Evolutionary conservation across 1,140 invertebrate genomes (phyloP), one percentile per base, ranked within the genome.

Genomic region (Drosophila gunungcola): DNA sequence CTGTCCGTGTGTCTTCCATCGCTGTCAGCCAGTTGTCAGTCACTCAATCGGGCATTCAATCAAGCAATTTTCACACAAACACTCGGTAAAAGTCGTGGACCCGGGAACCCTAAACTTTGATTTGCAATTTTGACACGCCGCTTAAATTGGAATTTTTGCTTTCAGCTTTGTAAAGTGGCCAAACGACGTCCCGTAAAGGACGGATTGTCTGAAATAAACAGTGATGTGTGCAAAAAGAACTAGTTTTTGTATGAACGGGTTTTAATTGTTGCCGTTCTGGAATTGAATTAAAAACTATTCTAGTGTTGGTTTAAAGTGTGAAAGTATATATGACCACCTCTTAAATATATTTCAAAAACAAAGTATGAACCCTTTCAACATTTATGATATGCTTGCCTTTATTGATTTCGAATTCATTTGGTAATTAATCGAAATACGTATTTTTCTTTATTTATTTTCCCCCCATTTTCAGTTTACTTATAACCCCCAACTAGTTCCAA

Each of bases 11-110:
- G 38, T 46, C n/a, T 39, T 39, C 21, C 10, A 39, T 38, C 56
- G 34, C 51, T 51, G 57, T 42, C 62, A 52, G 49, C 12, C 63
- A 56, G 75, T 70, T 70, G 72, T 75, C 78, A 76, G 74, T 73
- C 73, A 78, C 68, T 85, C 83, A 82, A 79, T 86, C 83, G 65
- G 64, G 79, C 83, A 79, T 86, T 86, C 83, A 86, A 88, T 86
- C 83, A 79, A 82, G 74, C 65, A 79, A 73, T 77, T 76, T 63
- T 78, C 74, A 78, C 64, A 68, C 78, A 73, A 70, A 82, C 73
- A 68, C 61, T 45, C 21, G 42, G 21, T 52, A 42, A 51, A 82
- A 70, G 70, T 64, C 74, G 45, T 11, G 34, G 57, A 34, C 78
- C 67, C 60, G 72, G 78, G 61, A 53, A 51, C 77, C 61, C 75